Conservation (phyloP, 1,140 invertebrate species). For the Liolophura sinensis region DNA sequence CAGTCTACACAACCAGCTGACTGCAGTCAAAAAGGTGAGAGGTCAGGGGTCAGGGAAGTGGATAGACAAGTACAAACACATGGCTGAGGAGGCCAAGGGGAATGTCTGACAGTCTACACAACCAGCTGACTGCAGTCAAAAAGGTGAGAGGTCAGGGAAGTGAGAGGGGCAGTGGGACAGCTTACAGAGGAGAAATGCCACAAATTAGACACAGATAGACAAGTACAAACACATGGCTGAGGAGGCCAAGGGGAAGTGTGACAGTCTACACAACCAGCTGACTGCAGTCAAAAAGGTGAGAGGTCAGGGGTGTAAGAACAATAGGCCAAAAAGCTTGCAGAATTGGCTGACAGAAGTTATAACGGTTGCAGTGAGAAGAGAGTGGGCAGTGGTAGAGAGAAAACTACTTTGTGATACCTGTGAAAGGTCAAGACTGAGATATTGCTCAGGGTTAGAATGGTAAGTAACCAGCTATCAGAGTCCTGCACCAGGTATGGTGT, state of each 20-base stretch:
- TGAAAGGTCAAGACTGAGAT: no score
- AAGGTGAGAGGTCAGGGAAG: constrained; percentile 39
- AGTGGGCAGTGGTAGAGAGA: no score
- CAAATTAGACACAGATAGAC: constrained; percentile 52
- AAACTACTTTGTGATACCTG: no score
- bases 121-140: constrained; percentile 39
- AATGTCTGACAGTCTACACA: constrained; percentile 51
- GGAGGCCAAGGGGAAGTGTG: constrained; percentile 48
- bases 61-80: constrained; percentile 55
- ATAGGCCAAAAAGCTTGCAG: no score
- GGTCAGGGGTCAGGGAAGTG: constrained; percentile 42
- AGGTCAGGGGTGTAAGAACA: no score
- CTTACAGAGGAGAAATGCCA: constrained; percentile 37
- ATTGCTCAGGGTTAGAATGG: no score
- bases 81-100: constrained; percentile 47
- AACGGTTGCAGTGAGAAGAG: no score
- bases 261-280: constrained; percentile 48
- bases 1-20: constrained; percentile 46
- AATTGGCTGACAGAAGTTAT: no score
- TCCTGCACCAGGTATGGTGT: no score
- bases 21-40: constrained; percentile 44
- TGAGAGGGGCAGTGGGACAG: constrained; percentile 49
- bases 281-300: constrained; percentile 44
- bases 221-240: constrained; percentile 54
- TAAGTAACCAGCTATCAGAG: no score